These are phyloP conservation scores for Drosophila asahinai DNA, from an alignment of 1,140 invertebrate species.

Conservation along the genomic window DNA sequence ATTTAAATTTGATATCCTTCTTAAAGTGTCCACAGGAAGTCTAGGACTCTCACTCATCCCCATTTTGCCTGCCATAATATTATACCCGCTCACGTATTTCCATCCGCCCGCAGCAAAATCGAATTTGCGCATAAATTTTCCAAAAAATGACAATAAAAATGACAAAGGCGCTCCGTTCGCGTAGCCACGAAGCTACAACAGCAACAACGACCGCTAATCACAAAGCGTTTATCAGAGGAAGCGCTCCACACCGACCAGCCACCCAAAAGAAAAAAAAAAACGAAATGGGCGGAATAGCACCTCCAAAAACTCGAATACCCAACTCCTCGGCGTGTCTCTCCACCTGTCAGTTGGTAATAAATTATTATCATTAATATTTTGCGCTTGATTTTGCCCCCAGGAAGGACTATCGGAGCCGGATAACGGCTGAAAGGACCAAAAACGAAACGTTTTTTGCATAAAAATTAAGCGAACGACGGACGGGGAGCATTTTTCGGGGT, in stretches of 20 bases:
- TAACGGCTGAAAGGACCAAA: constrained; percentile 30
- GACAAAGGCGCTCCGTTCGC: constrained; percentile 42
- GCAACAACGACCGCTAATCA: constrained; percentile 65
- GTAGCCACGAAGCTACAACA: constrained; percentile 33
- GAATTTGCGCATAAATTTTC: constrained; percentile 73
- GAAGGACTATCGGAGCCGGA: constrained; percentile 26
- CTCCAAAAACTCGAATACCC: constrained; percentile 9
- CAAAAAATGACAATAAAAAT: constrained; percentile 69
- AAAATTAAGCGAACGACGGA: constrained; percentile 54
- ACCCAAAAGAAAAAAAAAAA: neutral
- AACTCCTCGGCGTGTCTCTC: constrained; percentile 15
- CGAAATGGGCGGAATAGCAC: constrained; percentile 15
- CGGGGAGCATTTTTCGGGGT: constrained; percentile 22
- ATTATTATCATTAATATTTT: constrained; percentile 80
- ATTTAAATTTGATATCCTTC: constrained; percentile 11
- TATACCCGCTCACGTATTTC: constrained; percentile 49
- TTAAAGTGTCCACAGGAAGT: constrained; percentile 16
- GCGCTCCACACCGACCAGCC: neutral
- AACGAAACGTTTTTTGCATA: constrained; percentile 69
- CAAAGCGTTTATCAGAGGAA: constrained; percentile 68
- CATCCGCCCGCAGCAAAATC: constrained; percentile 39
- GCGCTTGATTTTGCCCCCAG: constrained; percentile 66
- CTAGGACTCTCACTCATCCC: constrained; percentile 8
- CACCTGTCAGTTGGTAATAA: constrained; percentile 74
- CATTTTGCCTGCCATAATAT: constrained; percentile 5